Base-by-base conservation (phyloP, 1,140 invertebrate species). In the Apis florea region DNA sequence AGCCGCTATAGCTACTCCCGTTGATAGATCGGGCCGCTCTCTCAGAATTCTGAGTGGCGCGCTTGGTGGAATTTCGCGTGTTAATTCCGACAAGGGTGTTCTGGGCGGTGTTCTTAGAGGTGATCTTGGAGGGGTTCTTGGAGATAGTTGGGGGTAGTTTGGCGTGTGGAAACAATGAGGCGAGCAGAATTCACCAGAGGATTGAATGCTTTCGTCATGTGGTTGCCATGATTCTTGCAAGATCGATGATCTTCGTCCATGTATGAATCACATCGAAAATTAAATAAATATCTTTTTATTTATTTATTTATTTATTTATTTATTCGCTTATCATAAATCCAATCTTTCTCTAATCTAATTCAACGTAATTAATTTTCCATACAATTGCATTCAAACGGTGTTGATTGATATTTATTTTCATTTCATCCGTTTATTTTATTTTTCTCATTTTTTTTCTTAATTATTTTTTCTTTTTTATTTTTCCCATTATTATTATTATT, bases 1-100 rank as follows among this genome's bases (percentile, higher is more conserved):
- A 10, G 71, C 49, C 21, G 76, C 70, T 53, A 89, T 24, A 1
- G 88, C 87, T 40, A 85, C 56, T 17, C 88, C 87, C 6, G 9
- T 6, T 53, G 61, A 17, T 21, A 88, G 51, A 31, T 79, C 70
- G 8, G 15, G 63, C 2, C 51, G 53, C 40, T n/a, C 49, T 17
- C 17, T 13, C 1, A 26, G 9, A 24, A 0, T 1, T 61, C 71
- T 74, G 13, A 53, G 0, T 31, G 64, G 59, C 8, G 26, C 19
- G 4, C 0, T 0, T 68, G 73, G 61, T 58, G 53, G 31, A 40
- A 40, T 40, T 40, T 40, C 31, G 31, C 31, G 31, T 5, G 31
- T 40, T 40, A 40, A 40, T 0, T 40, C 31, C 4, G 13, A 26
- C 24, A 0, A 0, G 5, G 56, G 56, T 11, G 56, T 58, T 58